Evolutionary conservation across 2,888 invertebrate genomes (phyloP), one percentile per base, ranked within the genome.

Genomic region (Dastarcus helophoroides): DNA sequence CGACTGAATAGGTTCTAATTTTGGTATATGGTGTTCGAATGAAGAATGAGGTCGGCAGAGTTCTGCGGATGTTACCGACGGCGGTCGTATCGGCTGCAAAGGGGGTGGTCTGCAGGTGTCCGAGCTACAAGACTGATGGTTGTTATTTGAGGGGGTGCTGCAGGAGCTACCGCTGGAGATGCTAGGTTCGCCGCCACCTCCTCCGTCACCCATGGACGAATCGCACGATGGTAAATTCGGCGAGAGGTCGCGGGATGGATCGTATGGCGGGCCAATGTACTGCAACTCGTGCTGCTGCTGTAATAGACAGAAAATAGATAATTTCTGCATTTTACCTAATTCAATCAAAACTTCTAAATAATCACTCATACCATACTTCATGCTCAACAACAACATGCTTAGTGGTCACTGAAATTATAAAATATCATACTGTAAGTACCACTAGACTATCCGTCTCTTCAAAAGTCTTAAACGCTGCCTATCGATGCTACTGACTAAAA

Each of bases 231-330:
- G 79, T 40, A 79, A 73, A 54, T 75, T 79, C 45, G 80, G 79
- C 54, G 79, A 79, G 43, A 79, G 65, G 54, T 79, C 79, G 51
- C 78, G 71, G 46, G 76, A 74, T 53, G 76, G 76, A 58, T 79
- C 79, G 67, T 78, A 78, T 53, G 72, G 71, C 56, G 61, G 61
- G 69, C 71, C 60, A 68, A 69, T 62, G 51, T 63, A 63, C 53
- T 66, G 67, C 60, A 68, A 65, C 64, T 76, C 73, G 70, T 77
- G 73, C 71, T 76, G 79, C 76, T 79, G 76, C 62, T 42, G 67
- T 61, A 55, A 53, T 48, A 51, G 47, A 39, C 17, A 35, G 28
- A 6, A 22, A 29, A 31, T 31, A 14, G 8, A 31, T 24, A 21
- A 19, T 14, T 24, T n/a, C n/a, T n/a, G n/a, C n/a, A n/a, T n/a